phyloP scores from a whole-genome alignment of 1,140 invertebrate species.

The Heliothis subflexa region DNA sequence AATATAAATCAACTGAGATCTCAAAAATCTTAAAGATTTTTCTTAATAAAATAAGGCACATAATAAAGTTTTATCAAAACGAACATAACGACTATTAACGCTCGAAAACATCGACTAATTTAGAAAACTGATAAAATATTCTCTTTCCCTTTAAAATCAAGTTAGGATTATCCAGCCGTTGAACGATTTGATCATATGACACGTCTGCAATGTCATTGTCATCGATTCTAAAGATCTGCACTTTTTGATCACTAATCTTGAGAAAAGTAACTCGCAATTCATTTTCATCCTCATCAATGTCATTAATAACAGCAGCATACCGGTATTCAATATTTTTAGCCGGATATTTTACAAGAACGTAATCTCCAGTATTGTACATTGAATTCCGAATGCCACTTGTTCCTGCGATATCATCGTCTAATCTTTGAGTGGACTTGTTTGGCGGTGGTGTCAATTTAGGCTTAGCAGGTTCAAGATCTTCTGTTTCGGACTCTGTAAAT shows the following conservation, averaged over 20 bases:
- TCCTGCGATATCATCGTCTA: constrained; percentile 35
- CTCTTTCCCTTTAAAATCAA: constrained; percentile 12
- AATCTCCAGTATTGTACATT: constrained; percentile 16
- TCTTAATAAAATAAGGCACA: not conserved
- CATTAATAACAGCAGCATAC: constrained; percentile 20
- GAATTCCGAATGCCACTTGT: not conserved
- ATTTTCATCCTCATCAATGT: constrained; percentile 16
- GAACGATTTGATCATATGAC: not conserved
- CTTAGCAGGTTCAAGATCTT: no score
- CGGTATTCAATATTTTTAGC: not conserved
- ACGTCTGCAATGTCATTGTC: constrained; percentile 13
- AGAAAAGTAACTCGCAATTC: constrained; percentile 20
- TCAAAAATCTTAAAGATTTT: no score
- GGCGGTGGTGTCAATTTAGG: no score
- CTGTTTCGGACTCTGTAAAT: constrained; percentile 46
- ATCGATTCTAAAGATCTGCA: constrained; percentile 5
- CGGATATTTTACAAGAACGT: constrained; percentile 10
- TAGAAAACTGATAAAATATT: constrained; percentile 31
- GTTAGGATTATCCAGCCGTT: constrained; percentile 1
- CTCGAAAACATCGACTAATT: constrained; percentile 6
- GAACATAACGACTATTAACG: not conserved
- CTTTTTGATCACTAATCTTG: constrained; percentile 26
- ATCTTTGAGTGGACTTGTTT: constrained; percentile 36
- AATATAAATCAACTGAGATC: no score
- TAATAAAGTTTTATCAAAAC: not conserved